These are phyloP conservation scores for Cydia amplana DNA, from an alignment of 1,140 invertebrate genomes.

Conservation along the genomic window DNA sequence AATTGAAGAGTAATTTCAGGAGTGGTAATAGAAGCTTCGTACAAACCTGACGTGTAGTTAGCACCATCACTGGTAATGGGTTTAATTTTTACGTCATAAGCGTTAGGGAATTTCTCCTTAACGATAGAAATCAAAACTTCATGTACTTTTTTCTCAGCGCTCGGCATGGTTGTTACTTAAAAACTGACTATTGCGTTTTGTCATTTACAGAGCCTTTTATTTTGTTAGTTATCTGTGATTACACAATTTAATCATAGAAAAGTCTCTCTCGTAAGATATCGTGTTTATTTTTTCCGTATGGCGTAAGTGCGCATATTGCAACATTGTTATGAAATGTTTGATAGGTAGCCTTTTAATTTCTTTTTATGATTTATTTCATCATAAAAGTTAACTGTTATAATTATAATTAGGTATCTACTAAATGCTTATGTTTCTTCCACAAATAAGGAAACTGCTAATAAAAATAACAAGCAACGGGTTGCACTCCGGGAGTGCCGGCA, in stretches of 20 bases:
- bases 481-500: too few relatives aligned
- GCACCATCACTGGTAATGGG: conserved; percentile 44
- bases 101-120: conserved; percentile 38
- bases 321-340: too few relatives aligned
- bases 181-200: background rate
- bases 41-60: conserved; percentile 57
- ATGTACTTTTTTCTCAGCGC: conserved; percentile 45
- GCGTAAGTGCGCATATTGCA: too few relatives aligned
- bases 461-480: too few relatives aligned
- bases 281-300: too few relatives aligned
- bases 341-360: too few relatives aligned
- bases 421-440: too few relatives aligned
- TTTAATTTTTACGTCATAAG: conserved; percentile 33
- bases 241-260: background rate
- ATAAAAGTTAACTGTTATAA: too few relatives aligned
- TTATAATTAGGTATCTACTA: too few relatives aligned
- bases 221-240: background rate
- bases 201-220: background rate
- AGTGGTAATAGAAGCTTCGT: conserved; percentile 39
- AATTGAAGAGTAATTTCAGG: conserved; percentile 49
- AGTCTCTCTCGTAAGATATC: too few relatives aligned
- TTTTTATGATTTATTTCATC: too few relatives aligned
- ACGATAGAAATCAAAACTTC: conserved; percentile 47
- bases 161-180: conserved; percentile 42
- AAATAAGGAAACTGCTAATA: too few relatives aligned